These are phyloP conservation scores for Drosophila equinoxialis DNA, from an alignment of 1,140 invertebrate genomes.

Conservation along the genomic window DNA sequence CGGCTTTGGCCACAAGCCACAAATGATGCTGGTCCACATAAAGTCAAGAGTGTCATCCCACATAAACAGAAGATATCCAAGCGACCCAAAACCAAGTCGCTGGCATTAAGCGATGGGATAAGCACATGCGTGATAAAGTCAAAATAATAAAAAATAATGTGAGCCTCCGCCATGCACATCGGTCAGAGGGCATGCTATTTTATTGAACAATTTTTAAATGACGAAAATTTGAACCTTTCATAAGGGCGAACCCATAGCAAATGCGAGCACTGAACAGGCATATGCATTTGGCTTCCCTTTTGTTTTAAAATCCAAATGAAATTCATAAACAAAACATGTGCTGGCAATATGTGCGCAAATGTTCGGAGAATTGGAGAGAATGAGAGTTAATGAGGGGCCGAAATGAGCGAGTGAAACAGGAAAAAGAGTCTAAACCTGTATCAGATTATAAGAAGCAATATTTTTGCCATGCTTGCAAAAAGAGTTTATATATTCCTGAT, in stretches of 20 bases:
- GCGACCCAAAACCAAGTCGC: not conserved
- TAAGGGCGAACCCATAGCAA: conserved; percentile 49
- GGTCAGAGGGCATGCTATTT: conserved; percentile 1
- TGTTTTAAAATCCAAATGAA: conserved; percentile 43
- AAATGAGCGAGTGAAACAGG: conserved; percentile 1
- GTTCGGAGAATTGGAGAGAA: conserved; percentile 9
- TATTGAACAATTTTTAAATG: conserved; percentile 41
- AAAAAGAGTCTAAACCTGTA: not conserved
- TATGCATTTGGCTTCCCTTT: not conserved
- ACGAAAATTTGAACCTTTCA: conserved; percentile 54
- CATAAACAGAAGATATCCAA: conserved; percentile 34
- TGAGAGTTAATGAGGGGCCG: not conserved
- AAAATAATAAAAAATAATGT: conserved; percentile 63
- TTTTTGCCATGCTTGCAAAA: not conserved
- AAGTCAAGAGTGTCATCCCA: conserved; percentile 58
- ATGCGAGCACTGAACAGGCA: not conserved
- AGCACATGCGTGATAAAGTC: conserved; percentile 53
- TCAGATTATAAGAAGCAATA: not conserved
- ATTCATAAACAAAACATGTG: conserved; percentile 51
- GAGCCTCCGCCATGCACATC: conserved; percentile 9
- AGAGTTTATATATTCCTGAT: not conserved
- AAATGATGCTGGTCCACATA: conserved; percentile 58
- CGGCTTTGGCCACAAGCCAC: conserved; percentile 37
- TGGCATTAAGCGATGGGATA: conserved; percentile 55
- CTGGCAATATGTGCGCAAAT: conserved; percentile 50